Evolutionary conservation across 2,797 vertebrate genomes (phyloP), one percentile per base, ranked within the genome.

Genomic region (Urosaurus nigricauda): DNA sequence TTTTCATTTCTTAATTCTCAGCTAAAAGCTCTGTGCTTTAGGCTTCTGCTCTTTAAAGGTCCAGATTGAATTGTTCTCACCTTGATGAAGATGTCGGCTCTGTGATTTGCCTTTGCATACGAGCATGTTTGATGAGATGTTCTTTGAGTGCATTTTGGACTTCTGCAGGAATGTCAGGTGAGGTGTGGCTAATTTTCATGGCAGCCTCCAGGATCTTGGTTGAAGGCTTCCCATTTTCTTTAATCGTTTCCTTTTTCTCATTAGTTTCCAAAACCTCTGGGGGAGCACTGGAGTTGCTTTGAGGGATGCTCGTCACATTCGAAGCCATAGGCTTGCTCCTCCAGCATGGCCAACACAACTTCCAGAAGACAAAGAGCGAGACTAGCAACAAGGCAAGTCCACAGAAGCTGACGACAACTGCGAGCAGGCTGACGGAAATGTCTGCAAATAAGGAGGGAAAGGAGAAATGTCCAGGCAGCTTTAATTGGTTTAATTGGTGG

Each of bases 131-230:
- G 96, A 97, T 98, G 80, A 99, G 97, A 94, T 98, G 98, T 86
- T 98, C 98, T 88, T 97, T 98, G 93, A 99, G 95, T 0, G 98
- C 98, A 0, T 98, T 99, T 92, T 99, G 98, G 87, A 99, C 98
- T 96, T 99, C 99, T 0, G 99, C 98, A 3, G 99, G 98, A 91
- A 99, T 99, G 93, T 99, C 99, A 0, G 99, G 99, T 2, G 98
- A 99, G 8, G 99, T 99, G 97, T 99, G 99, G 96, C 99, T 99
- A 95, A 99, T 99, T 97, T 99, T 99, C 98, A 99, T 98, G 1
- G 99, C 98, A 0, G 98, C 98, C 93, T 99, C 98, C 47, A 98
- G 96, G 47, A 98, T 96, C 95, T 97, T 98, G 37, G 97, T 96
- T 0, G 97, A 93, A 87, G 97, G 97, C 87, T 97, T 98, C 53